Percentiles rank a stretch among this genome's conserved stretches.
Conservation (phyloP, 2,888 invertebrate genomes). For the Nasonovia ribisnigri region DNA sequence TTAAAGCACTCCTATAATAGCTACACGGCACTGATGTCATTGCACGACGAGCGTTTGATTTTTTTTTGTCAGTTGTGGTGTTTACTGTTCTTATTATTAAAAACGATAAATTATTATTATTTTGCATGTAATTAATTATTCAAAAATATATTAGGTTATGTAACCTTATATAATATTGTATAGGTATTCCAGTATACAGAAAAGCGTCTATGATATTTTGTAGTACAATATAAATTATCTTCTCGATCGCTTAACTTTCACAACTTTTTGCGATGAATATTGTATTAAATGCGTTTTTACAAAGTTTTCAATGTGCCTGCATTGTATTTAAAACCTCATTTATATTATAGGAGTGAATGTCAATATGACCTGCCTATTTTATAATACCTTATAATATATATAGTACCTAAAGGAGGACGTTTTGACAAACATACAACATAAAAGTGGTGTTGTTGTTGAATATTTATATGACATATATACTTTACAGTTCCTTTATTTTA, state of each 20-base stretch:
- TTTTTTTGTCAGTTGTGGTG: neutral
- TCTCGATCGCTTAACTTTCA: conserved; percentile 31
- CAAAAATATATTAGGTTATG: neutral
- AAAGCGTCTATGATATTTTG: conserved; percentile 21
- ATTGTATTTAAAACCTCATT: neutral
- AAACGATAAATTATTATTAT: neutral
- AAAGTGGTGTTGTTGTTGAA: conserved; percentile 17
- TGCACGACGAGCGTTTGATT: neutral
- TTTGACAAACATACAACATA: conserved; percentile 13
- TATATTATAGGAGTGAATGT: neutral
- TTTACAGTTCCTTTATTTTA: neutral
- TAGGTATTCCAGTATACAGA: neutral
- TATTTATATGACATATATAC: conserved; percentile 25
- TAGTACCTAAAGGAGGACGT: neutral
- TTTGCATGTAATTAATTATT: neutral
- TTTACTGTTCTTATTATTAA: neutral
- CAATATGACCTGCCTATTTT: neutral
- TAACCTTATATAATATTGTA: neutral
- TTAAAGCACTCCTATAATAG: neutral
- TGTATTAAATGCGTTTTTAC: neutral
- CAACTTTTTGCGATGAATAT: conserved; percentile 9
- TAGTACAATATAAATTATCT: conserved; percentile 26
- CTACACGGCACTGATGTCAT: neutral
- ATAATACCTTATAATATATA: neutral
- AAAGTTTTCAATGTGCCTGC: conserved; percentile 3